Evolutionary conservation across 2,797 vertebrate species (phyloP), one percentile per base, ranked within the genome.

Genomic region (Hafferia zeledoni): DNA sequence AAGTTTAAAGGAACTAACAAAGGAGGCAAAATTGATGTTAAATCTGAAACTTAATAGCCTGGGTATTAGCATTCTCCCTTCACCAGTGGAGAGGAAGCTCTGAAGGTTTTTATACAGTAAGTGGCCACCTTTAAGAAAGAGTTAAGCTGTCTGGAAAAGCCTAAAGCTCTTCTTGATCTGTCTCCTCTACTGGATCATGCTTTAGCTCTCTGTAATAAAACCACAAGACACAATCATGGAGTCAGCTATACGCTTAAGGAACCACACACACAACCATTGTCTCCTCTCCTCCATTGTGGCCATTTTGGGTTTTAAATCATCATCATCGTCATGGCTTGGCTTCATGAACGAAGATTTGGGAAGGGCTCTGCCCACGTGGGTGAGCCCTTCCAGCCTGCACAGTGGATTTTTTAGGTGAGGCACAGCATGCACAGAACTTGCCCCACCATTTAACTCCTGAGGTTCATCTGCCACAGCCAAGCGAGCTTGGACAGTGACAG

Each of bases 281-380:
- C 86, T 8, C 41, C n/a, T 70, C 27, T 76, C 11, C 30, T 64
- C 22, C 27, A 25, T 72, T 85, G 49, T 8, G 27, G 64, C 17
- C 31, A 77, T 64, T 83, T 80, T 52, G 43, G 7, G 49, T 52
- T 91, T 94, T 90, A 86, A 85, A 37, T 67, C 46, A 39, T 41
- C 39, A 16, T 41, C 39, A 41, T 41, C 39, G 16, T 41, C 41
- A 41, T 43, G 16, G 16, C 41, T 43, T 8, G 17, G 41, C 41
- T 43, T 43, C 17, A 8, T 17, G 41, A 41, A 43, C 41, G 3
- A 43, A 43, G 17, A 43, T 43, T 43, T 43, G 41, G 41, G 41
- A 7, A 43, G 17, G 41, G 41, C 41, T 43, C 41, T 43, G 3
- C 41, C 41, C 41, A 43, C 41, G 7, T 43, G 41, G 41, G 41